Evolutionary conservation across 2,888 invertebrate species (phyloP).

Genomic region (Galeopsomyia nigrocyanea): DNA sequence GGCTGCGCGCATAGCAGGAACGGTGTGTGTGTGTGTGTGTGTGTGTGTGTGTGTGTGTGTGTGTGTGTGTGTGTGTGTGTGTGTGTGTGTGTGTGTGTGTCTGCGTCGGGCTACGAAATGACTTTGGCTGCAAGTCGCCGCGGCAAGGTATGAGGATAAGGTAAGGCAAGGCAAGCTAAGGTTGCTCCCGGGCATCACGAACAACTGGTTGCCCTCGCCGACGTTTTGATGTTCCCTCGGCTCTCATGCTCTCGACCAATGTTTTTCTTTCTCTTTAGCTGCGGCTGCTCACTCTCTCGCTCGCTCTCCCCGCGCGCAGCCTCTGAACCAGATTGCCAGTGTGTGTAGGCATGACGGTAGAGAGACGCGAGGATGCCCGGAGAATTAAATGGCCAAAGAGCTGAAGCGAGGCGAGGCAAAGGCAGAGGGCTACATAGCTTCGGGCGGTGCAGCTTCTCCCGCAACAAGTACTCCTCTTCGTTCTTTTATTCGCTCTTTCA

Average conservation of each 20-base stretch:
- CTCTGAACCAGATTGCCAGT: slow-evolving; percentile 29
- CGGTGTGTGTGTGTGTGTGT: too few relatives aligned
- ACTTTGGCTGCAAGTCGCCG: slow-evolving; percentile 42
- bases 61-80: too few relatives aligned
- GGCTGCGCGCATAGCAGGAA: too few relatives aligned
- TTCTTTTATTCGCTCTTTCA: slow-evolving; percentile 18
- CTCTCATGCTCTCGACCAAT: neutral
- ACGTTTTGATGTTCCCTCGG: slow-evolving; percentile 42
- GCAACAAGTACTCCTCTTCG: slow-evolving; percentile 37
- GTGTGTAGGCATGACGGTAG: slow-evolving; percentile 39
- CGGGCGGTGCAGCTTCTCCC: slow-evolving; percentile 55
- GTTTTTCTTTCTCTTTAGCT: slow-evolving; percentile 21
- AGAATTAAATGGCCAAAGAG: slow-evolving; percentile 40
- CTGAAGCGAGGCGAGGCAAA: slow-evolving; percentile 32
- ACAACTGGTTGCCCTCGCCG: slow-evolving; percentile 48
- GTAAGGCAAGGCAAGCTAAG: slow-evolving; percentile 12
- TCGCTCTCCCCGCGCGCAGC: neutral
- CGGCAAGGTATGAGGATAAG: too few relatives aligned
- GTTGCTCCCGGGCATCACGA: slow-evolving; percentile 48
- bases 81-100: too few relatives aligned
- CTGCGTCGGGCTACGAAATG: slow-evolving; percentile 37
- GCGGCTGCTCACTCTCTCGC: neutral
- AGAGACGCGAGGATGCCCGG: slow-evolving; percentile 32
- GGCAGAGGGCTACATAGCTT: slow-evolving; percentile 49
- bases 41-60: too few relatives aligned